Conservation (phyloP, 2,888 invertebrate species). For the Unio delphinus region DNA sequence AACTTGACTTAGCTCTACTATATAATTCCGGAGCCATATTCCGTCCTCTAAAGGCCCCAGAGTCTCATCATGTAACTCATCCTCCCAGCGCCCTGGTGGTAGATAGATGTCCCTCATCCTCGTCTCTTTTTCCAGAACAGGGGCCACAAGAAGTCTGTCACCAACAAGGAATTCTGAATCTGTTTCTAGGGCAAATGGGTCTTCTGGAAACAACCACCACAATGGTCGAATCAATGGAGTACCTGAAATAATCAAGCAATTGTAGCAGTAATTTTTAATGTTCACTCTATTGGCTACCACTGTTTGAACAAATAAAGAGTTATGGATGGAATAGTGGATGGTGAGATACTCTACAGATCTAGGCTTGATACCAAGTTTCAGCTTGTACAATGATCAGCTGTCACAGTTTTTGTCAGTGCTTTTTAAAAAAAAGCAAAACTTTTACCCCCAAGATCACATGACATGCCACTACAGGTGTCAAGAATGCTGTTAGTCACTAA, state of each 20-base stretch:
- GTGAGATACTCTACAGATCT: not conserved
- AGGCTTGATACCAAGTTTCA: not conserved
- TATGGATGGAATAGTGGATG: too few species aligned
- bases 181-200: constrained; percentile 83
- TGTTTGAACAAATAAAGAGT: too few species aligned
- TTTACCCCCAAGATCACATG: too few species aligned
- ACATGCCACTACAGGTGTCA: too few species aligned
- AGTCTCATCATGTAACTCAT: constrained; percentile 27
- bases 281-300: too few species aligned
- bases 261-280: not conserved
- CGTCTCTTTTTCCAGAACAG: constrained; percentile 56
- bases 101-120: constrained; percentile 58
- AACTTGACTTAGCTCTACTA: constrained; percentile 24
- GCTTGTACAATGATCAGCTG: not conserved
- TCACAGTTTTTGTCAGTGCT: not conserved
- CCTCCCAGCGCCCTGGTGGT: constrained; percentile 51
- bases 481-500: too few species aligned
- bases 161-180: constrained; percentile 77
- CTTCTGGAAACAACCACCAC: constrained; percentile 89
- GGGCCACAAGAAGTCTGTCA: constrained; percentile 63
- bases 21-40: constrained; percentile 42
- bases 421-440: not conserved
- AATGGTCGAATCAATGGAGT: constrained; percentile 92
- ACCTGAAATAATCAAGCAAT: constrained; percentile 35
- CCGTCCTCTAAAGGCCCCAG: constrained; percentile 29